phyloP scores from a whole-genome alignment of 2,888 invertebrate genomes.

The Leptogaster cylindrica region DNA sequence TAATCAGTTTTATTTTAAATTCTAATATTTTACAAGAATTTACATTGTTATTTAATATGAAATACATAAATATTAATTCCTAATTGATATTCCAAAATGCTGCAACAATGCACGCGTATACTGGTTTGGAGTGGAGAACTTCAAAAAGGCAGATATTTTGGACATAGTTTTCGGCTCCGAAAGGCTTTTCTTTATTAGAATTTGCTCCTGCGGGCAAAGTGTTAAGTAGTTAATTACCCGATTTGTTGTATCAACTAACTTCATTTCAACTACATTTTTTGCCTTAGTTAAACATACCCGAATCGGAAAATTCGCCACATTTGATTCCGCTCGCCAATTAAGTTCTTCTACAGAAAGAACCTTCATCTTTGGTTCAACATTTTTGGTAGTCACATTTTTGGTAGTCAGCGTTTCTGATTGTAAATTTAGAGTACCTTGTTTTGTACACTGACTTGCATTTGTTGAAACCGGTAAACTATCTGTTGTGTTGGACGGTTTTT shows the following conservation, averaged over 20 bases:
- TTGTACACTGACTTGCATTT: too few relatives aligned
- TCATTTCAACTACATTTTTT: slow-evolving; percentile 27
- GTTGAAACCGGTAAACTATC: too few relatives aligned
- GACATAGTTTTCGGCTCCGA: neutral
- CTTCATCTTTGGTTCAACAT: too few relatives aligned
- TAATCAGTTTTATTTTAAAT: too few relatives aligned
- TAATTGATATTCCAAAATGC: slow-evolving; percentile 8
- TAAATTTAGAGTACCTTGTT: too few relatives aligned
- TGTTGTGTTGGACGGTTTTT: too few relatives aligned
- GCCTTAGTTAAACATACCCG: slow-evolving; percentile 13
- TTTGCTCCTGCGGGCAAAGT: neutral
- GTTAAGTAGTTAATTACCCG: neutral
- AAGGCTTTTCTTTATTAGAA: slow-evolving; percentile 6
- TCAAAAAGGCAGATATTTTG: neutral
- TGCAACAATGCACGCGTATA: neutral
- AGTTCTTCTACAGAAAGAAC: slow-evolving; percentile 2
- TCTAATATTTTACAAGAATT: too few relatives aligned
- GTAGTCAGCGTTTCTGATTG: too few relatives aligned
- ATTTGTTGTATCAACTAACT: slow-evolving; percentile 10
- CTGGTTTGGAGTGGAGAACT: neutral
- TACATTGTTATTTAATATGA: too few relatives aligned
- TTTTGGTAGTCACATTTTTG: too few relatives aligned
- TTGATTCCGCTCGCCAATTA: neutral
- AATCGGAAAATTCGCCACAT: slow-evolving; percentile 15
- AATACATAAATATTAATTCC: too few relatives aligned